phyloP scores from a whole-genome alignment of 1,140 invertebrate species.

The Copidosoma floridanum region DNA sequence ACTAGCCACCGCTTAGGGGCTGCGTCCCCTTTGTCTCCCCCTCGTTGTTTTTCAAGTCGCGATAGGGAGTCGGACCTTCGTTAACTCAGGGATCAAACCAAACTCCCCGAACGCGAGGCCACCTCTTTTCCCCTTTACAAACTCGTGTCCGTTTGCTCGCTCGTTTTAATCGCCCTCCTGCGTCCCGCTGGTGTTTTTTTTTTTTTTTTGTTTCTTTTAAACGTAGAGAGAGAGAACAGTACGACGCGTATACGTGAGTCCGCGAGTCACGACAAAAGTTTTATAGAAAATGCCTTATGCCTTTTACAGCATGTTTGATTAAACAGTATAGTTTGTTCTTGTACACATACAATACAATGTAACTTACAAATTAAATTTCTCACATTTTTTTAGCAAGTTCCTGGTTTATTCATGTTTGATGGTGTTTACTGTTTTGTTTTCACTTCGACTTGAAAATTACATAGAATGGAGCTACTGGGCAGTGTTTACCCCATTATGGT shows the following conservation, averaged over 20 bases:
- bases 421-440: constrained; percentile 85
- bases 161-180: too few species aligned
- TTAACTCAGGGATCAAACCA: too few species aligned
- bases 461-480: constrained; percentile 93
- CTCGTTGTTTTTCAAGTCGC: too few species aligned
- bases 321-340: constrained; percentile 27
- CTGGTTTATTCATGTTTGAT: constrained; percentile 90
- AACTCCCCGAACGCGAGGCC: too few species aligned
- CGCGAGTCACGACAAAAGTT: constrained; percentile 17
- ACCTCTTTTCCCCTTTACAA: too few species aligned
- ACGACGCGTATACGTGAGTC: background rate
- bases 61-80: too few species aligned
- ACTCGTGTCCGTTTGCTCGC: too few species aligned
- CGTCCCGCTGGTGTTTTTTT: too few species aligned
- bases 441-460: constrained; percentile 82
- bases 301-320: constrained; percentile 1
- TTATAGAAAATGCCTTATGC: constrained; percentile 21
- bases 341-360: constrained; percentile 31
- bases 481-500: constrained; percentile 92
- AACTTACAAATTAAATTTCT: constrained; percentile 23
- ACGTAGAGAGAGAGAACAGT: background rate
- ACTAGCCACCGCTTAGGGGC: too few species aligned
- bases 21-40: too few species aligned
- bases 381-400: constrained; percentile 81
- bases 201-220: constrained; percentile 2